phyloP scores from a whole-genome alignment of 2,888 invertebrate genomes.

The Uropetala carovei region DNA sequence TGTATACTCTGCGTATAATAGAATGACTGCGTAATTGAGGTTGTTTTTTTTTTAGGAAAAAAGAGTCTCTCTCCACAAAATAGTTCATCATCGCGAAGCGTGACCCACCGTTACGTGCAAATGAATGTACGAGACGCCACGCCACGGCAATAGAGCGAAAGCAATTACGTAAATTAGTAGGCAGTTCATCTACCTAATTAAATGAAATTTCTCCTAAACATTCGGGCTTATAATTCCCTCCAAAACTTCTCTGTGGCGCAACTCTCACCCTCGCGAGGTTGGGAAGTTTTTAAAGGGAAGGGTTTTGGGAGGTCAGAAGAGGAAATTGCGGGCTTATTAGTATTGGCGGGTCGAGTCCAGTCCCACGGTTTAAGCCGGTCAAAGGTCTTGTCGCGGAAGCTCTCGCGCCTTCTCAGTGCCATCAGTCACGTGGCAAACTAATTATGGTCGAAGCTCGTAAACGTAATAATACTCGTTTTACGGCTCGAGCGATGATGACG shows the following conservation, averaged over 20 bases:
- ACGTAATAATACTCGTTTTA: slow-evolving; percentile 16
- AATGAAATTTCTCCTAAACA: slow-evolving; percentile 11
- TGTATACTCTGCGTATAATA: no score
- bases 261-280: not conserved
- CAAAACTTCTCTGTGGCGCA: slow-evolving; percentile 18
- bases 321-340: not conserved
- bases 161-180: not conserved
- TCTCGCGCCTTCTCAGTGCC: not conserved
- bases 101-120: not conserved
- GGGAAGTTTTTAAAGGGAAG: no score
- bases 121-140: not conserved
- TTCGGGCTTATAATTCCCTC: slow-evolving; percentile 12
- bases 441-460: not conserved
- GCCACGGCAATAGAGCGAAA: not conserved
- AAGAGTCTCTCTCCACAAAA: no score
- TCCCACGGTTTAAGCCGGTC: not conserved
- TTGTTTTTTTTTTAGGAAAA: no score
- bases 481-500: not conserved
- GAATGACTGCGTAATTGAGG: no score
- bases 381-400: not conserved
- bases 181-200: slow-evolving; percentile 39
- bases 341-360: not conserved
- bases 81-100: not conserved
- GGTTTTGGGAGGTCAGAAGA: no score
- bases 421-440: slow-evolving; percentile 15